A percentile compares a stretch with the other conserved stretches of the same genome.
These are phyloP conservation scores for Morpho deidamia DNA, from an alignment of 2,888 invertebrate species.

Conservation along the genomic window DNA sequence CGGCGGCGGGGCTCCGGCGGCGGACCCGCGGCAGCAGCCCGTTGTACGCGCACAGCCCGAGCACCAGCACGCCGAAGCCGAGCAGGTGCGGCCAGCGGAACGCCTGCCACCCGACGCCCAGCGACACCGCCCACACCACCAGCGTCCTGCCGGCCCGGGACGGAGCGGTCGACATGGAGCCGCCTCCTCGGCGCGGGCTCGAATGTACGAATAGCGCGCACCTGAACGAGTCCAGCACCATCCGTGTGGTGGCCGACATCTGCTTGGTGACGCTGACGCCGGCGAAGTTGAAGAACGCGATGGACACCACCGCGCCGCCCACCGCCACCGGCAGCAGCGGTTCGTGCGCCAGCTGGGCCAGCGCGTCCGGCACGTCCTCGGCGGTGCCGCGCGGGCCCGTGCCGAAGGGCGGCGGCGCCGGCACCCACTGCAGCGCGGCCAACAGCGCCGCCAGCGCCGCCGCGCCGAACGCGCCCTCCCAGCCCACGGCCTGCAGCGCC, in stretches of 20 bases:
- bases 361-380: slow-evolving; percentile 92
- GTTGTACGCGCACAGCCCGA: slow-evolving; percentile 92
- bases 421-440: slow-evolving; percentile 85
- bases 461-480: slow-evolving; percentile 86
- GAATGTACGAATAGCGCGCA: slow-evolving; percentile 22
- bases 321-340: slow-evolving; percentile 54
- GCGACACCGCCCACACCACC: slow-evolving; percentile 92
- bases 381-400: slow-evolving; percentile 85
- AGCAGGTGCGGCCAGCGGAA: slow-evolving; percentile 89
- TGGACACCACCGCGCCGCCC: slow-evolving; percentile 88
- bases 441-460: slow-evolving; percentile 50
- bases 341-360: slow-evolving; percentile 85
- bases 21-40: slow-evolving; percentile 60
- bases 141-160: slow-evolving; percentile 80
- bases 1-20: not conserved
- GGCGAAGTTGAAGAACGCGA: slow-evolving; percentile 95
- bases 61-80: slow-evolving; percentile 86
- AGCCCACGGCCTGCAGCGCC: slow-evolving; percentile 94
- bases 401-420: slow-evolving; percentile 86
- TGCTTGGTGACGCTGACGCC: slow-evolving; percentile 96
- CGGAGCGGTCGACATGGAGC: too few relatives aligned
- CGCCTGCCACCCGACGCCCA: slow-evolving; percentile 86
- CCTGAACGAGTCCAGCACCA: slow-evolving; percentile 91
- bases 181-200: too few relatives aligned
- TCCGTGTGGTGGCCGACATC: slow-evolving; percentile 93